These are phyloP conservation scores for Zosterops japonicus DNA, from an alignment of 2,113 vertebrate species.

Conservation along the genomic window DNA sequence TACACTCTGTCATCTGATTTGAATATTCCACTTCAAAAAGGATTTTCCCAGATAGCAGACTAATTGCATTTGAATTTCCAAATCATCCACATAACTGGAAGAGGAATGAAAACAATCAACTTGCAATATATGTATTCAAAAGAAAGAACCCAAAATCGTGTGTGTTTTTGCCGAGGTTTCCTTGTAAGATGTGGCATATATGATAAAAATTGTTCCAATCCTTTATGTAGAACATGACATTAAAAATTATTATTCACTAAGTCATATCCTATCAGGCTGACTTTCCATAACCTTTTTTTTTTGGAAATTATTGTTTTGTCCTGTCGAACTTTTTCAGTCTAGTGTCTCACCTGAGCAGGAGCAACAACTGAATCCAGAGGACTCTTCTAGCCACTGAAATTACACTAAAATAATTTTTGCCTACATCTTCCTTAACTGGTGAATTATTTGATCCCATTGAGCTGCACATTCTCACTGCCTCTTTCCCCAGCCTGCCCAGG, in stretches of 20 bases:
- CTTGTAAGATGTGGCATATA: not conserved
- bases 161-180: not conserved
- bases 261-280: not conserved
- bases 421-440: not conserved
- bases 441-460: not conserved
- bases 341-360: not conserved
- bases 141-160: not conserved
- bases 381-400: not conserved
- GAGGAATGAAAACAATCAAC: not conserved
- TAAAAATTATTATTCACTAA: not conserved
- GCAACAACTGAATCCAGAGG: not conserved
- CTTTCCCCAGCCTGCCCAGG: not conserved
- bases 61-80: not conserved
- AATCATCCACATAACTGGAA: not conserved
- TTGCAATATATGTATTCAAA: not conserved
- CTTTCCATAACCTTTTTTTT: not conserved
- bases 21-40: not conserved
- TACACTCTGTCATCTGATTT: not conserved
- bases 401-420: not conserved
- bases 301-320: not conserved
- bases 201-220: not conserved
- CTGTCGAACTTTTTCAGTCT: not conserved
- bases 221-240: not conserved
- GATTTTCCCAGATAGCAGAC: not conserved
- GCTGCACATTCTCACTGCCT: fast-evolving